These are phyloP conservation scores for Rhabditoides inermis DNA, from an alignment of 2,888 invertebrate species.

Conservation along the genomic window DNA sequence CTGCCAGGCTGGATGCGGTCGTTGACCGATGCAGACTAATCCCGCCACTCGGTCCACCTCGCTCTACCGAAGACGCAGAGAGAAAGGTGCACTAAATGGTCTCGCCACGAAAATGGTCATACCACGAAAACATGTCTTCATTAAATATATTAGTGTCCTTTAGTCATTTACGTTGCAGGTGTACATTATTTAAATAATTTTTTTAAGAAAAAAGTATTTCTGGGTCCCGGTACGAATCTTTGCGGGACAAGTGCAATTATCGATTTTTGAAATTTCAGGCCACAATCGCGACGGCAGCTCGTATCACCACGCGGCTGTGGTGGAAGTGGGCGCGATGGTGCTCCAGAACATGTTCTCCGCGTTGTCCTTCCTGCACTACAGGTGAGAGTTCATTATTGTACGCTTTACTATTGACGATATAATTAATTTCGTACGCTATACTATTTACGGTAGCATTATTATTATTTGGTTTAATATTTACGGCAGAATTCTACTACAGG, in stretches of 20 bases:
- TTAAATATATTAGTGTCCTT: no score
- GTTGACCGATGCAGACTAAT: no score
- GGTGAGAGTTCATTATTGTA: no score
- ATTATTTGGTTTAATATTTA: no score
- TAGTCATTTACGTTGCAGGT: no score
- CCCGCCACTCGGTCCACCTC: constrained; percentile 6
- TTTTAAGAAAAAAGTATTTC: neutral
- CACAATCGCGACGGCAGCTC: constrained; percentile 35
- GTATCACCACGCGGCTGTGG: constrained; percentile 41
- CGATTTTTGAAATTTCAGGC: constrained; percentile 15
- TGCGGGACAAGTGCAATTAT: neutral
- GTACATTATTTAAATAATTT: neutral
- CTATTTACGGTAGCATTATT: no score
- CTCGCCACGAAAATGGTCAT: no score
- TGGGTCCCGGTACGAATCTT: neutral
- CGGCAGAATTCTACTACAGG: no score
- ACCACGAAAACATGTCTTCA: no score
- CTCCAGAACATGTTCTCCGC: constrained; percentile 52
- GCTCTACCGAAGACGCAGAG: constrained; percentile 6
- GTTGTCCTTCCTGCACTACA: constrained; percentile 50
- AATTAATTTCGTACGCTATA: no score
- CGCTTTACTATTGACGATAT: no score
- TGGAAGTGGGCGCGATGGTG: constrained; percentile 52
- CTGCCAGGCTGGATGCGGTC: no score
- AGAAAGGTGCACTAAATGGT: constrained; percentile 6